Conservation (phyloP, 2,888 invertebrate species). For the Conistra vaccinii region DNA sequence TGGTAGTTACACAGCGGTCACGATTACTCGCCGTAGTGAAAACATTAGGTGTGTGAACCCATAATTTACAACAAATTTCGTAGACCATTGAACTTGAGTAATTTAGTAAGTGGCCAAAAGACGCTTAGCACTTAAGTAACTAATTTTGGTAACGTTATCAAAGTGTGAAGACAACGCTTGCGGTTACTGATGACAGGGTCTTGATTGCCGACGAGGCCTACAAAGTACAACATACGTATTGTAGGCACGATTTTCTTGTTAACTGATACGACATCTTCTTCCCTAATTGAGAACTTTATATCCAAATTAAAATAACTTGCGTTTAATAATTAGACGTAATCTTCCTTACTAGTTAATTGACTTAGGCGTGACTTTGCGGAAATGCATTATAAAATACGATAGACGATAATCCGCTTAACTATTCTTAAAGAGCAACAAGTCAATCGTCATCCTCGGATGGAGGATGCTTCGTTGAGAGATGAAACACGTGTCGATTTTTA, state of each 20-base stretch:
- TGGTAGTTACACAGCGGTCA: constrained; percentile 84
- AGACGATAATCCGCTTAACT: too few relatives aligned
- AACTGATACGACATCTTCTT: constrained; percentile 39
- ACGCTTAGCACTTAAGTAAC: constrained; percentile 80
- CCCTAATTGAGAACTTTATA: constrained; percentile 13
- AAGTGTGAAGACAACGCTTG: constrained; percentile 79
- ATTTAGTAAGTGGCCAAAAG: constrained; percentile 84
- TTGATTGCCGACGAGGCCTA: constrained; percentile 54
- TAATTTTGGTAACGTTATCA: constrained; percentile 80
- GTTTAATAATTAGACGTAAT: constrained; percentile 17
- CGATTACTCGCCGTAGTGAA: constrained; percentile 86
- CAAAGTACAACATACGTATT: constrained; percentile 29
- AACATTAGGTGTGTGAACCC: constrained; percentile 88
- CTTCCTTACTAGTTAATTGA: neutral
- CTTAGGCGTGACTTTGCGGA: too few relatives aligned
- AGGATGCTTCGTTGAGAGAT: too few relatives aligned
- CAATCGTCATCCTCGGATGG: too few relatives aligned
- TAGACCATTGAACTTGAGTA: constrained; percentile 87
- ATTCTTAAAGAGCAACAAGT: too few relatives aligned
- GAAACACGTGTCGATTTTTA: too few relatives aligned
- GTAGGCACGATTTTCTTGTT: constrained; percentile 48
- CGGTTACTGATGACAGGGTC: constrained; percentile 81
- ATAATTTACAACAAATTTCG: constrained; percentile 87
- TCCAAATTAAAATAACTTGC: constrained; percentile 1
- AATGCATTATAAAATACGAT: too few relatives aligned